Evolutionary conservation across 2,888 invertebrate species (phyloP).

Genomic region (Didymodactylos carnosus): DNA sequence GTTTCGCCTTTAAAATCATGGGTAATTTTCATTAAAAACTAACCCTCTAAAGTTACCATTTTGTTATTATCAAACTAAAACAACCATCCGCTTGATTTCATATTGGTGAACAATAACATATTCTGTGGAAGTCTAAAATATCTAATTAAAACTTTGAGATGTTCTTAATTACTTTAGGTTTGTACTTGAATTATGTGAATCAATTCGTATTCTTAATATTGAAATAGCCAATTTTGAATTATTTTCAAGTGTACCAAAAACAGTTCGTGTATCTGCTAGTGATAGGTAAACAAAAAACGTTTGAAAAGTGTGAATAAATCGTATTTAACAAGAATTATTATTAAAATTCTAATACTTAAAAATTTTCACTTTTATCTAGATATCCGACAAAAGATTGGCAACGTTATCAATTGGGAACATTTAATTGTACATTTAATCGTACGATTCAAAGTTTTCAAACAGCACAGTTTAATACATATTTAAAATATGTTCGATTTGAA

Average conservation of each 20-base stretch:
- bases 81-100: too few relatives aligned
- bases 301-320: too few relatives aligned
- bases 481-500: slow-evolving; percentile 42
- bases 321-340: too few relatives aligned
- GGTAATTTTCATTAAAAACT: too few relatives aligned
- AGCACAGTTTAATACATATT: slow-evolving; percentile 15
- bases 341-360: neutral
- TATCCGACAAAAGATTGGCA: slow-evolving; percentile 60
- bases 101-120: too few relatives aligned
- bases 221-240: slow-evolving; percentile 91
- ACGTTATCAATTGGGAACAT: slow-evolving; percentile 52
- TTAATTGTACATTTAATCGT: slow-evolving; percentile 64
- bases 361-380: slow-evolving; percentile 16
- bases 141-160: neutral
- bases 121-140: neutral
- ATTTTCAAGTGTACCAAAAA: slow-evolving; percentile 84
- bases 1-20: too few relatives aligned
- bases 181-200: slow-evolving; percentile 88
- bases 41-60: too few relatives aligned
- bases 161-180: slow-evolving; percentile 47
- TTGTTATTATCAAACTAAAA: too few relatives aligned
- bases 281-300: slow-evolving; percentile 28
- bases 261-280: slow-evolving; percentile 46
- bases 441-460: slow-evolving; percentile 65
- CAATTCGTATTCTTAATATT: slow-evolving; percentile 65